A percentile compares a stretch with the other conserved stretches of the same genome.
These are phyloP conservation scores for Epizoanthus illoricatus DNA, from an alignment of 92 coral and sea anemone genomes.

Conservation along the genomic window DNA sequence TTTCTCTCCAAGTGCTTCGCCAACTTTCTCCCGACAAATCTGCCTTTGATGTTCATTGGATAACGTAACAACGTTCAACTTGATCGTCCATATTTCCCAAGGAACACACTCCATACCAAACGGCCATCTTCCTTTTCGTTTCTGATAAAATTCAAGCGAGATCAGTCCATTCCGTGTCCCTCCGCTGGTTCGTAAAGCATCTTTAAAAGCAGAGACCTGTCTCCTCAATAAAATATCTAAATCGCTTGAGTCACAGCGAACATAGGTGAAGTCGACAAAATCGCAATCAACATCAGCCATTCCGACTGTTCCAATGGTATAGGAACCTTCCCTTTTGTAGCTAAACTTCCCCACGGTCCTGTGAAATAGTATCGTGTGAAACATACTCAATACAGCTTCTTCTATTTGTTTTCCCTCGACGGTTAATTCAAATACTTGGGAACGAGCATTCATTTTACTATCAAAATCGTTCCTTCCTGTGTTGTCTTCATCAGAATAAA, in stretches of 20 bases:
- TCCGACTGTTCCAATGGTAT: constrained; percentile 94
- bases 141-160: constrained; percentile 91
- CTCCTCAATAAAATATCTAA: constrained; percentile 72
- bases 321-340: constrained; percentile 93
- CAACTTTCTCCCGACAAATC: constrained; percentile 91
- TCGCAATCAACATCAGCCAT: constrained; percentile 92
- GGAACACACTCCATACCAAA: constrained; percentile 92
- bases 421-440: constrained; percentile 92
- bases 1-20: constrained; percentile 89
- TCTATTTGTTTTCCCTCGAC: constrained; percentile 94
- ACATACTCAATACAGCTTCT: constrained; percentile 84
- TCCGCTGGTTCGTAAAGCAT: constrained; percentile 71
- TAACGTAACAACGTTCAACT: constrained; percentile 71
- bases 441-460: constrained; percentile 88
- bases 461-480: not conserved
- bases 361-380: constrained; percentile 93
- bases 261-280: constrained; percentile 83
- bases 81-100: constrained; percentile 97
- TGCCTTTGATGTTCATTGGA: constrained; percentile 91
- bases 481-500: too few species aligned
- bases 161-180: constrained; percentile 82
- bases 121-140: constrained; percentile 90
- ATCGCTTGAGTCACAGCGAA: constrained; percentile 87
- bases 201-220: constrained; percentile 85
- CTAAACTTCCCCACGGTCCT: constrained; percentile 93